These are phyloP conservation scores for Panagrolaimus sp. DNA, from an alignment of 1,140 invertebrate species.

Conservation along the genomic window DNA sequence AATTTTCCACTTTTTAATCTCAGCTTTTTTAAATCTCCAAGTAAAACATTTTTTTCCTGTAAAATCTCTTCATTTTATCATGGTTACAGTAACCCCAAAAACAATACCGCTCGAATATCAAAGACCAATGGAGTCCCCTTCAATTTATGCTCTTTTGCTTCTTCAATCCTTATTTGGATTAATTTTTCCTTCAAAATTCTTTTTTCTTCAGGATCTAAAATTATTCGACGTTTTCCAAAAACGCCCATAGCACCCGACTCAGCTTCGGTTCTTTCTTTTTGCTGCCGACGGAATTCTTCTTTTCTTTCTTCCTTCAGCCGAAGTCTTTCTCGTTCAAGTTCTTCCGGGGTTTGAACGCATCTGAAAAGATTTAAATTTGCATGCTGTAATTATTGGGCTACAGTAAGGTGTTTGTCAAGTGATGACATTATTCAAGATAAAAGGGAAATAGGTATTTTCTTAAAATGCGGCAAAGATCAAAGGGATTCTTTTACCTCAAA, in stretches of 20 bases:
- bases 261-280: background rate
- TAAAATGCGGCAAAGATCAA: too few species aligned
- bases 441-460: too few species aligned
- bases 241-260: background rate
- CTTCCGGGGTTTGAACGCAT: slow-evolving; percentile 2
- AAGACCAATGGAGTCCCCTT: background rate
- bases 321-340: background rate
- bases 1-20: too few species aligned
- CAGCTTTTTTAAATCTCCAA: background rate
- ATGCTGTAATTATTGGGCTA: too few species aligned
- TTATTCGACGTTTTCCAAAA: background rate
- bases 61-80: background rate
- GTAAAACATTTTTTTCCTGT: background rate
- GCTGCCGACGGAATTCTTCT: background rate
- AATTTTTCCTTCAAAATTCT: background rate
- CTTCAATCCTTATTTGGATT: background rate
- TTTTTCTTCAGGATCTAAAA: background rate
- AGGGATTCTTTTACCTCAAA: too few species aligned
- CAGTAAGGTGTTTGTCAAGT: too few species aligned
- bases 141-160: background rate
- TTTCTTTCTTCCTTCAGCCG: background rate
- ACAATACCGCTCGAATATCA: background rate
- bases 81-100: background rate
- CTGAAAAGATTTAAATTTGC: background rate
- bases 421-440: too few species aligned